These are phyloP conservation scores for Amphipoea oculea DNA, from an alignment of 2,888 invertebrate genomes.

Conservation along the genomic window DNA sequence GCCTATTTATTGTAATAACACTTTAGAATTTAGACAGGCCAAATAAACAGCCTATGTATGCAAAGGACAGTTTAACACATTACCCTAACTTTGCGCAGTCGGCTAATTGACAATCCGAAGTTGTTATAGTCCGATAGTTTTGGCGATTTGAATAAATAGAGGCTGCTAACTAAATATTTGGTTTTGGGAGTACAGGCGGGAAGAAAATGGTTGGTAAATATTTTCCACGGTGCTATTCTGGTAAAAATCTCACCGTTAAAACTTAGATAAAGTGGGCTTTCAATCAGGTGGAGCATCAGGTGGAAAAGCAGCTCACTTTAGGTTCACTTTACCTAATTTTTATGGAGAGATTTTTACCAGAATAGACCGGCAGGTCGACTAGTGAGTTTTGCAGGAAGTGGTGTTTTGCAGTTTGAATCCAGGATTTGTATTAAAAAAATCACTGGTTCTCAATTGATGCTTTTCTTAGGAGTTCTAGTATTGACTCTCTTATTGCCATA, in stretches of 20 bases:
- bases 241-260: no score
- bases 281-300: no score
- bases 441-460: not conserved
- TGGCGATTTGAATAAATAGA: conserved; percentile 81
- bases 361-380: not conserved
- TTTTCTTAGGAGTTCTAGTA: not conserved
- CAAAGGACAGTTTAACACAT: conserved; percentile 66
- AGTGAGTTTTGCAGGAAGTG: not conserved
- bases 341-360: no score
- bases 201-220: conserved; percentile 30
- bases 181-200: conserved; percentile 58
- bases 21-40: conserved; percentile 61
- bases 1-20: conserved; percentile 73
- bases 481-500: no score
- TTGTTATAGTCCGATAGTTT: conserved; percentile 81
- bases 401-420: not conserved
- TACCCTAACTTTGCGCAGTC: conserved; percentile 64
- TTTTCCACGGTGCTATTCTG: not conserved
- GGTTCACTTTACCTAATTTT: no score
- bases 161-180: conserved; percentile 74
- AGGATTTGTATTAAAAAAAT: not conserved
- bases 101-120: conserved; percentile 84
- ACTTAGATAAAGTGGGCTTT: no score
- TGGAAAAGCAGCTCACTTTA: no score
- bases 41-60: conserved; percentile 70